These are phyloP conservation scores for Conchocele bisecta DNA, from an alignment of 2,888 invertebrate species.

Conservation along the genomic window DNA sequence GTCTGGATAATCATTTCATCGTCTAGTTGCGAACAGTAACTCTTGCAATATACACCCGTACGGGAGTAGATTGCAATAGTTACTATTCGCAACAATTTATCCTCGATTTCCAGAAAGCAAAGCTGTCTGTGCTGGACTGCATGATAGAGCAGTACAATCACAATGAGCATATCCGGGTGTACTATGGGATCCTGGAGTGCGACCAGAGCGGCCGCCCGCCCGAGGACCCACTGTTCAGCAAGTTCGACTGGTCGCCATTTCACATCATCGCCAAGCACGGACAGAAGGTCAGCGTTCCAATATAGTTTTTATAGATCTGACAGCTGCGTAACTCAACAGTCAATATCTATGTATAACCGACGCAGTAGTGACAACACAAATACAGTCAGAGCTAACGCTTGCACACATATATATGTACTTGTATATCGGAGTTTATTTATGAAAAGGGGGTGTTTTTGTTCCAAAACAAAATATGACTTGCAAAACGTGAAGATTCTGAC, in stretches of 20 bases:
- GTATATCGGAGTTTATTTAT: no score
- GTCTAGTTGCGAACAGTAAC: no score
- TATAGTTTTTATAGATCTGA: neutral
- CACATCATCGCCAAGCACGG: slow-evolving; percentile 74
- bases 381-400: neutral
- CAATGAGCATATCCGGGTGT: slow-evolving; percentile 64
- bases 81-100: no score
- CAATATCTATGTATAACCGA: neutral
- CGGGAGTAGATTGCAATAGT: no score
- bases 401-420: neutral
- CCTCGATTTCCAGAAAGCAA: slow-evolving; percentile 1
- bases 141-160: slow-evolving; percentile 24
- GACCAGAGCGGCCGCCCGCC: slow-evolving; percentile 72
- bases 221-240: slow-evolving; percentile 60
- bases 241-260: slow-evolving; percentile 67
- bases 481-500: no score
- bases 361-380: neutral
- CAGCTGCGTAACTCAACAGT: neutral
- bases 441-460: no score
- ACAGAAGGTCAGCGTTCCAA: slow-evolving; percentile 62
- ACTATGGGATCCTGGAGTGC: slow-evolving; percentile 71
- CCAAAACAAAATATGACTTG: no score
- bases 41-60: no score
- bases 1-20: no score
- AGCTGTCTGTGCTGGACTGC: slow-evolving; percentile 9